Conservation (phyloP, 1,140 invertebrate species). For the Apis laboriosa region DNA sequence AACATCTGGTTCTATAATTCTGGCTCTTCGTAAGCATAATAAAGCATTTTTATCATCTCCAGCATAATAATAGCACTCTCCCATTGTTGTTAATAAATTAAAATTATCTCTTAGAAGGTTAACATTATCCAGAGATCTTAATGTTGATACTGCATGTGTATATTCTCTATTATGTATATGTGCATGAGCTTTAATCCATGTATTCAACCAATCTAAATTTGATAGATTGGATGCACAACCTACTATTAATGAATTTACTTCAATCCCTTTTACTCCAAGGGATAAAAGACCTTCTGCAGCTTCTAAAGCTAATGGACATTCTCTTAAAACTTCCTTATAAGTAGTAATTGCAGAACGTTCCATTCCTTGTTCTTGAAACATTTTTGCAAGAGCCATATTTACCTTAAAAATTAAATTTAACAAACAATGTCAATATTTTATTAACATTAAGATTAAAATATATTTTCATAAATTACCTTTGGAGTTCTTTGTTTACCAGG, state of each 20-base stretch:
- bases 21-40: conserved; percentile 79
- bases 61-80: conserved; percentile 85
- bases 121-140: conserved; percentile 84
- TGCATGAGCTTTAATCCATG: conserved; percentile 87
- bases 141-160: conserved; percentile 83
- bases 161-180: conserved; percentile 85
- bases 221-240: conserved; percentile 79
- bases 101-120: conserved; percentile 85
- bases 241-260: conserved; percentile 86
- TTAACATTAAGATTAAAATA: neutral
- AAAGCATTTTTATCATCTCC: conserved; percentile 82
- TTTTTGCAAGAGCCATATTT: conserved; percentile 87
- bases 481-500: conserved; percentile 86
- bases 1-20: conserved; percentile 83
- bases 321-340: conserved; percentile 89
- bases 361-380: conserved; percentile 87
- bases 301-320: conserved; percentile 88
- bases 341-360: conserved; percentile 87
- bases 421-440: neutral
- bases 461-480: conserved; percentile 77
- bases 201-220: conserved; percentile 83
- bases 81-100: conserved; percentile 84
- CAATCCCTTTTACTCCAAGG: conserved; percentile 86
- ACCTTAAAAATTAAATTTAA: conserved; percentile 62
- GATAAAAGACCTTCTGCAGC: conserved; percentile 85